A percentile compares a stretch with the other conserved stretches of the same genome.
These are phyloP conservation scores for Nasonia vitripennis DNA, from an alignment of 1,140 invertebrate genomes.

Conservation along the genomic window DNA sequence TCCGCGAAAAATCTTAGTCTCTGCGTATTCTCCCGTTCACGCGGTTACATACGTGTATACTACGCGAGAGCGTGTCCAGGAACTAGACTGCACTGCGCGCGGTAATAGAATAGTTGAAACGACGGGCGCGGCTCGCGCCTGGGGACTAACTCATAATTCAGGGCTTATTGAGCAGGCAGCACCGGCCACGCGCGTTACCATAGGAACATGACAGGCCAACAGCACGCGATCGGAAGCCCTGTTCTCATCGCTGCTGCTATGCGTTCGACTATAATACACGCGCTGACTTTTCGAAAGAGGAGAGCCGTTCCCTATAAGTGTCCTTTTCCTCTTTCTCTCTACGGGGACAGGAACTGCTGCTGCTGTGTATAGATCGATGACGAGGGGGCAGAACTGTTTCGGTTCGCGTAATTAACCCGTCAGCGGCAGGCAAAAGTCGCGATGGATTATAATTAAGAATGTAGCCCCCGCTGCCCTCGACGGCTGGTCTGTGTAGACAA, in stretches of 20 bases:
- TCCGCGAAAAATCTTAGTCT: no score
- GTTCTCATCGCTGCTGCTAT: neutral
- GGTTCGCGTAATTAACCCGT: neutral
- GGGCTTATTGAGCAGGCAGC: conserved; percentile 29
- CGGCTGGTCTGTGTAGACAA: no score
- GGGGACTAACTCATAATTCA: conserved; percentile 26
- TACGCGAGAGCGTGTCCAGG: no score
- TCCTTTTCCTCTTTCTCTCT: no score
- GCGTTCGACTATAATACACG: neutral
- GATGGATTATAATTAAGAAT: no score
- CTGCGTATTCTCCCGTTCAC: no score
- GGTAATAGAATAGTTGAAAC: neutral
- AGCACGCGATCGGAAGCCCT: conserved; percentile 39
- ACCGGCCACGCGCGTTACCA: conserved; percentile 4
- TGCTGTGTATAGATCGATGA: neutral
- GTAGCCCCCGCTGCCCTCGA: no score
- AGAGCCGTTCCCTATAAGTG: no score
- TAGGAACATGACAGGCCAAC: conserved; percentile 39
- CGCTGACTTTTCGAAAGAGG: neutral
- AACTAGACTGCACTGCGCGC: no score
- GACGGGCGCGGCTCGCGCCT: conserved; percentile 1
- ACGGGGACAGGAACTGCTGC: no score
- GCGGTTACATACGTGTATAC: no score
- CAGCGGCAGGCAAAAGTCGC: neutral
- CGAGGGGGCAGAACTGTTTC: neutral